Percentiles rank a stretch among this genome's conserved stretches.
phyloP scores from a whole-genome alignment of 2,113 vertebrate genomes.

The Brachyistius frenatus region DNA sequence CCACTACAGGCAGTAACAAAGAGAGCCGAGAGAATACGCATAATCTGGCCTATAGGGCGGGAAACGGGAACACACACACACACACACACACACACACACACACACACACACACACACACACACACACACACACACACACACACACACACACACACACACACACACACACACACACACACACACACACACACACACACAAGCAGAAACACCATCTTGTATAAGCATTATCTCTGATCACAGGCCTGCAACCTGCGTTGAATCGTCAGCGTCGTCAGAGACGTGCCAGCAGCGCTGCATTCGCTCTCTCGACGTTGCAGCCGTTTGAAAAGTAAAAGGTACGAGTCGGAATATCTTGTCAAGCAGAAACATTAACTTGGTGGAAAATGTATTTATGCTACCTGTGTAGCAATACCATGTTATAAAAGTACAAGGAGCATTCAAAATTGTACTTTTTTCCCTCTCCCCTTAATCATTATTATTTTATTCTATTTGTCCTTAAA shows the following conservation, averaged over 20 bases:
- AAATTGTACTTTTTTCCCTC: too few species aligned
- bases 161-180: neutral
- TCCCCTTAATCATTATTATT: too few species aligned
- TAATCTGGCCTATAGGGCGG: conserved; percentile 59
- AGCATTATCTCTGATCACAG: conserved; percentile 49
- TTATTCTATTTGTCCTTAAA: too few species aligned
- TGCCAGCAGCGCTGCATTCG: neutral
- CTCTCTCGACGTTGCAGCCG: conserved; percentile 2
- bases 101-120: too few species aligned
- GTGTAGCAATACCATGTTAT: too few species aligned
- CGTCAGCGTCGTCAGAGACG: too few species aligned
- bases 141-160: conserved; percentile 38
- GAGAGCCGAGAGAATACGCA: conserved; percentile 51
- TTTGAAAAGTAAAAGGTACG: neutral
- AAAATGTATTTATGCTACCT: too few species aligned
- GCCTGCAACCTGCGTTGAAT: conserved; percentile 39
- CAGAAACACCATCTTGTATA: conserved; percentile 13
- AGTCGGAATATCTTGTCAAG: neutral
- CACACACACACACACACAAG: too few species aligned
- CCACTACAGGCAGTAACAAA: conserved; percentile 64
- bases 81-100: conserved; percentile 22
- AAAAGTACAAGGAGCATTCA: too few species aligned
- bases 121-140: too few species aligned
- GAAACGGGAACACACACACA: conserved; percentile 44
- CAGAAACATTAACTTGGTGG: neutral